phyloP scores from a whole-genome alignment of 2,888 invertebrate species.

The Calliphora vomitoria region DNA sequence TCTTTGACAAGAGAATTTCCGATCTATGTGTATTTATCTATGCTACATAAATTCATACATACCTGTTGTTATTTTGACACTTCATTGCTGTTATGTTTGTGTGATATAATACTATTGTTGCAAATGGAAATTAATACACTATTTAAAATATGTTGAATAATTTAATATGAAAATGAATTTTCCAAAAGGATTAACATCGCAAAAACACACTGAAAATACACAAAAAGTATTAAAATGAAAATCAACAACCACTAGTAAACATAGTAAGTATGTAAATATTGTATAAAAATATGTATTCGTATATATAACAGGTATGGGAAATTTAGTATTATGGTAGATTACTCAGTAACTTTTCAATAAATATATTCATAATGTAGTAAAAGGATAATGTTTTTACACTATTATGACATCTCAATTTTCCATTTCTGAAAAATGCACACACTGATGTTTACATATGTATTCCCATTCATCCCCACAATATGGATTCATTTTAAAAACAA shows the following conservation, averaged over 20 bases:
- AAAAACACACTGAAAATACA: neutral
- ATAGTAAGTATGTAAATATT: neutral
- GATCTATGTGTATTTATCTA: too few relatives aligned
- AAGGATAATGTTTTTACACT: too few relatives aligned
- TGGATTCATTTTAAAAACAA: neutral
- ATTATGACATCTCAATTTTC: too few relatives aligned
- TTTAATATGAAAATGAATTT: conserved; percentile 27
- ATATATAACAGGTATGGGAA: neutral
- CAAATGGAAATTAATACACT: conserved; percentile 5
- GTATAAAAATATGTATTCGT: too few relatives aligned
- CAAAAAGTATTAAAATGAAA: neutral
- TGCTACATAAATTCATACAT: too few relatives aligned
- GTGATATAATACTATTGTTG: conserved; percentile 1
- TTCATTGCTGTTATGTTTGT: neutral
- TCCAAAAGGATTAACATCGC: conserved; percentile 11
- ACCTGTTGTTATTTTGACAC: neutral
- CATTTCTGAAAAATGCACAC: neutral
- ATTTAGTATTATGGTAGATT: neutral
- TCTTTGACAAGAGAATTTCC: too few relatives aligned
- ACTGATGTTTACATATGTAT: too few relatives aligned
- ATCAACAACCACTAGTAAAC: too few relatives aligned
- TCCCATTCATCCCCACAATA: neutral
- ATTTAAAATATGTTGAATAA: conserved; percentile 26
- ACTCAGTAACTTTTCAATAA: too few relatives aligned
- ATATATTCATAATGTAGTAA: too few relatives aligned